Base-by-base conservation (phyloP, 1,140 invertebrate genomes). In the Dufourea novaeangliae region DNA sequence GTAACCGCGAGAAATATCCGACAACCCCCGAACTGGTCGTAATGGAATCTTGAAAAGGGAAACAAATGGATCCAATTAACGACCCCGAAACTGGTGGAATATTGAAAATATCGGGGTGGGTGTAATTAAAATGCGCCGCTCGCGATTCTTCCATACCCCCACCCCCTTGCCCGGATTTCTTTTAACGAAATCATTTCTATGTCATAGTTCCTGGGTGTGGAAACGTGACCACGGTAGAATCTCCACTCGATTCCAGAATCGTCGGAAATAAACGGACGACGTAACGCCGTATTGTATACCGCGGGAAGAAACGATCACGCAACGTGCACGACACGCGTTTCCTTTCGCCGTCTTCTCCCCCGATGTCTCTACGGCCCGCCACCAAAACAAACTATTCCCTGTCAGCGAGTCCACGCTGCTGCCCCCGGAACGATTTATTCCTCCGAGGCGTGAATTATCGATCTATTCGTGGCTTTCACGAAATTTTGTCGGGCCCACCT, bases 1-100 rank as follows among this genome's bases (percentile, higher is more conserved):
- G 39, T 46, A 59, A 75, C 73, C 73, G 39, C 73, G 73, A 75
- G 73, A 57, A 69, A 75, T 75, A 75, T 57, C 63, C 64, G 64
- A 75, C 68, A 75, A 75, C 39, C n/a, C 39, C n/a, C 17, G 20
- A 54, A 0, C 52, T 39, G 52, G 17, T 10, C 29, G 73, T 68
- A 75, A 75, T 75, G 39, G 73, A 52, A 75, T 69, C 73, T 75
- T 68, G 29, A 68, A 75, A 75, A 69, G 64, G 73, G 73, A 59
- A 68, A 75, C 52, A 75, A 75, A 75, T 75, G 73, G 52, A 66
- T 75, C 73, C 73, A 75, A 75, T 75, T 75, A 75, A 75, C 73
- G 52, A 59, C 52, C 25, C n/a, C 46, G 46, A 54, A n/a, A 12
- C 61, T n/a, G 61, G n/a, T 25, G 64, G 73, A 46, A 75, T 75